phyloP scores from a whole-genome alignment of 2,797 vertebrate species.

The Sphenopsis melanotis region DNA sequence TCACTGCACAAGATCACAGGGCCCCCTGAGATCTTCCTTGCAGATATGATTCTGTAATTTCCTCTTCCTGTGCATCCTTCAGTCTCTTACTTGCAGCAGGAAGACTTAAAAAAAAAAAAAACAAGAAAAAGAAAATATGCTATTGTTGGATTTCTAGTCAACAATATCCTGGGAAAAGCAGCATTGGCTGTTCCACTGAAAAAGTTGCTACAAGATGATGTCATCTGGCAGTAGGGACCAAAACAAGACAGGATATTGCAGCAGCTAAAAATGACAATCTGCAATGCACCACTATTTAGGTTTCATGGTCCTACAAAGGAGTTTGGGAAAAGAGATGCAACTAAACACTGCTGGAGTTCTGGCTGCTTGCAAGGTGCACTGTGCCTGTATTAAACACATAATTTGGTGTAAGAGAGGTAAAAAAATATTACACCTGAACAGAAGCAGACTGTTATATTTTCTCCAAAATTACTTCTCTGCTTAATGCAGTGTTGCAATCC shows the following conservation, averaged over 20 bases:
- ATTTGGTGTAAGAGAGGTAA: not conserved
- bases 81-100: not conserved
- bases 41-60: not conserved
- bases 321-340: not conserved
- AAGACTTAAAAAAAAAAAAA: not conserved
- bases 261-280: constrained; percentile 55
- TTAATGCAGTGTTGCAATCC: not conserved
- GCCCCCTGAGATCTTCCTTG: not conserved
- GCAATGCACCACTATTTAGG: constrained; percentile 49
- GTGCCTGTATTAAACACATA: not conserved
- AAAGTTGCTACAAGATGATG: constrained; percentile 43
- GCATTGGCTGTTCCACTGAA: not conserved
- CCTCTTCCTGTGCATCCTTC: not conserved
- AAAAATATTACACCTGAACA: not conserved
- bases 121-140: not conserved
- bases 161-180: not conserved
- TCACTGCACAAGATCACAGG: not conserved
- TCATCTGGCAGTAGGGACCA: constrained; percentile 43
- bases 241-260: constrained; percentile 34
- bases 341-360: not conserved
- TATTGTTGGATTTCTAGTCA: not conserved
- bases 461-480: not conserved
- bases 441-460: not conserved
- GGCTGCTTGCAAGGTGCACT: not conserved
- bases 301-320: not conserved